phyloP scores from a whole-genome alignment of 2,888 invertebrate genomes.

The Cordilura impudica region DNA sequence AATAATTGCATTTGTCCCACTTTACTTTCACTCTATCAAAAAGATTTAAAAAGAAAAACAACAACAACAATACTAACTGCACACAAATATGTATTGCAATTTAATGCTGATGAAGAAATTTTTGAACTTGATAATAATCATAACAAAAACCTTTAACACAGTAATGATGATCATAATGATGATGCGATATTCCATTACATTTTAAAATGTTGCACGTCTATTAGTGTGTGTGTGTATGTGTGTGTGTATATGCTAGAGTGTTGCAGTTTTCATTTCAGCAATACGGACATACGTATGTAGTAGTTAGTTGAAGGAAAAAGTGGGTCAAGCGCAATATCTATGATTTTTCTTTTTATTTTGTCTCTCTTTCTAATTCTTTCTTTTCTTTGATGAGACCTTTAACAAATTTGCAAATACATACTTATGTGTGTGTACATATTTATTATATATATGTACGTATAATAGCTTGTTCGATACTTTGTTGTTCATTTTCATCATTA shows the following conservation, averaged over 20 bases:
- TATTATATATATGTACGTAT: background rate
- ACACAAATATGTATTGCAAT: slow-evolving; percentile 24
- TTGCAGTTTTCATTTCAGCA: slow-evolving; percentile 46
- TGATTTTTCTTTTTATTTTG: slow-evolving; percentile 52
- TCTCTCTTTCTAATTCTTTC: slow-evolving; percentile 36
- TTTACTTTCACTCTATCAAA: slow-evolving; percentile 72
- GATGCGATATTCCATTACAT: slow-evolving; percentile 23
- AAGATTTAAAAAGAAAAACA: too few species aligned
- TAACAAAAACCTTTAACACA: too few species aligned
- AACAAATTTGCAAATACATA: slow-evolving; percentile 1
- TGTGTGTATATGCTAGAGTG: background rate
- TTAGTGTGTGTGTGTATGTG: slow-evolving; percentile 18
- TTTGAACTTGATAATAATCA: slow-evolving; percentile 44
- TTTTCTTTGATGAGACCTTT: slow-evolving; percentile 17
- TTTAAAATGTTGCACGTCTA: background rate
- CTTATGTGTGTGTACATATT: too few species aligned
- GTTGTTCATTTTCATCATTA: background rate
- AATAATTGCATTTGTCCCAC: slow-evolving; percentile 76
- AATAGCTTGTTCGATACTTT: background rate
- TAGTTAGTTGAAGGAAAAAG: slow-evolving; percentile 67
- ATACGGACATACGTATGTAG: slow-evolving; percentile 11
- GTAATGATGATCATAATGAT: slow-evolving; percentile 27
- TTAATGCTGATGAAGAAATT: slow-evolving; percentile 46
- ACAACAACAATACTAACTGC: slow-evolving; percentile 31
- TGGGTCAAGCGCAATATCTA: slow-evolving; percentile 74